Percentiles rank a stretch among this genome's conserved stretches.
phyloP scores from a whole-genome alignment of 2,888 invertebrate species.

The Drosophila monieri region DNA sequence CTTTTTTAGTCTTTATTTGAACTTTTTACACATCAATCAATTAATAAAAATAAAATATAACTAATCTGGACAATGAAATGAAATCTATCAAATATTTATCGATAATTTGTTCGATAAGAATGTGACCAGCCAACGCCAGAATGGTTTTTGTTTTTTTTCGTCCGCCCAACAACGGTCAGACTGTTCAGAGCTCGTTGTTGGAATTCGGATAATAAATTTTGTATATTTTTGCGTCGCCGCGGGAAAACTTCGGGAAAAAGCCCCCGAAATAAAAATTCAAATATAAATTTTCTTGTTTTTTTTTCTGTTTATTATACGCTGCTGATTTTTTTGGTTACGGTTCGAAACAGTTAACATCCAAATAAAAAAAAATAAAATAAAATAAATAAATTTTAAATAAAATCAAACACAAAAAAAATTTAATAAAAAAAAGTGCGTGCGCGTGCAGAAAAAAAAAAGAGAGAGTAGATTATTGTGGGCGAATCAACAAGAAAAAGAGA shows the following conservation, averaged over 20 bases:
- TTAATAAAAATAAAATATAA: not conserved
- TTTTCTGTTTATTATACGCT: constrained; percentile 22
- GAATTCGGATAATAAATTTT: constrained; percentile 15
- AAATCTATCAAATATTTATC: not conserved
- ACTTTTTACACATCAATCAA: not conserved
- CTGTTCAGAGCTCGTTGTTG: not conserved
- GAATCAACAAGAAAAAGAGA: constrained; percentile 57
- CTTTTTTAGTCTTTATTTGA: too few species aligned
- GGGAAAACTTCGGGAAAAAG: constrained; percentile 12
- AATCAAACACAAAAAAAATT: constrained; percentile 16
- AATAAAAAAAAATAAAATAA: not conserved
- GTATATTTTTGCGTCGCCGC: constrained; percentile 23
- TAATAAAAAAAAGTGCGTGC: constrained; percentile 38
- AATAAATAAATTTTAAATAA: not conserved
- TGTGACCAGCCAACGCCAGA: not conserved
- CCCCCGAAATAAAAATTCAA: constrained; percentile 8
- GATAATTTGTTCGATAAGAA: not conserved
- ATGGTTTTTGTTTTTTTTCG: not conserved
- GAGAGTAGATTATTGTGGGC: constrained; percentile 52
- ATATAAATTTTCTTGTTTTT: constrained; percentile 34
- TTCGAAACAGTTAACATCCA: constrained; percentile 14
- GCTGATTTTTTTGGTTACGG: constrained; percentile 10
- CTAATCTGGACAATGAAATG: not conserved
- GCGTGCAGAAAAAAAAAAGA: constrained; percentile 25
- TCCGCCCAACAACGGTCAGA: not conserved